phyloP scores from a whole-genome alignment of 1,140 invertebrate genomes.

The Venturia canescens region DNA sequence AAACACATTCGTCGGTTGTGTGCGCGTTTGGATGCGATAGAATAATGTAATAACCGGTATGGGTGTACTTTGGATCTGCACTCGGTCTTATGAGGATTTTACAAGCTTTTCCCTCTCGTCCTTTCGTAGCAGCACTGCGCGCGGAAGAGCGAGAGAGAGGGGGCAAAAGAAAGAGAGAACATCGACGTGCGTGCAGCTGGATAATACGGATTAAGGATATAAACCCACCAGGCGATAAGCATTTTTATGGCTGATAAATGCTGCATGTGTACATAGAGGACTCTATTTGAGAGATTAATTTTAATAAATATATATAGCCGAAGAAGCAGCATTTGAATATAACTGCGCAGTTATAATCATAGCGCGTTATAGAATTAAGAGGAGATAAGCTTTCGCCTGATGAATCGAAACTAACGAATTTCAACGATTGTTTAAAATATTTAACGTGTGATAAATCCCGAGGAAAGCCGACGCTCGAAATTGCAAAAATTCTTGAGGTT shows the following conservation, averaged over 20 bases:
- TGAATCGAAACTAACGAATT: too few species aligned
- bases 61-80: constrained; percentile 2
- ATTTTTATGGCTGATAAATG: constrained; percentile 33
- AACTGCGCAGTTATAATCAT: too few species aligned
- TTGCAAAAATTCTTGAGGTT: too few species aligned
- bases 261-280: background rate
- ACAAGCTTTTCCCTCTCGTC: background rate
- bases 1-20: background rate
- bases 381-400: too few species aligned
- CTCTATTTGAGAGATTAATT: constrained; percentile 15
- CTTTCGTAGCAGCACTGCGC: background rate
- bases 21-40: background rate
- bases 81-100: constrained; percentile 21
- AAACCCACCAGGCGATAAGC: constrained; percentile 24
- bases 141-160: constrained; percentile 28
- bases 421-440: too few species aligned
- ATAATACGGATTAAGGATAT: constrained; percentile 29
- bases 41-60: constrained; percentile 19
- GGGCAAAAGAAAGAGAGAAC: constrained; percentile 49
- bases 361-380: constrained; percentile 5
- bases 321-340: background rate
- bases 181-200: constrained; percentile 32
- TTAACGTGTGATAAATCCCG: too few species aligned
- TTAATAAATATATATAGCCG: constrained; percentile 1
- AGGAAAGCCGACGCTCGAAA: too few species aligned